Conservation (phyloP, 2,113 vertebrate genomes). For the Climacteris rufus region DNA sequence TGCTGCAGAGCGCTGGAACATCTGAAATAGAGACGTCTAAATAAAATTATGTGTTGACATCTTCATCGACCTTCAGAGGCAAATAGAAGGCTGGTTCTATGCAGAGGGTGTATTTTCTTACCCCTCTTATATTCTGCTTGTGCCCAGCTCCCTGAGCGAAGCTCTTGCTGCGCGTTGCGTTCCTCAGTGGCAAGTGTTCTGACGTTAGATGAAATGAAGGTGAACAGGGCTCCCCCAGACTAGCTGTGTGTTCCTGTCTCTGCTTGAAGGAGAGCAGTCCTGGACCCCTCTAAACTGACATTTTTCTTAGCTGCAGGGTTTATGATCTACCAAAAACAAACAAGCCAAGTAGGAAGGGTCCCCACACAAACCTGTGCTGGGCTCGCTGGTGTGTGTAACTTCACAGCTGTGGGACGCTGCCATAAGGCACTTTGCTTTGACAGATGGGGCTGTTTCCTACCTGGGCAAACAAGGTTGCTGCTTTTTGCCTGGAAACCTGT, state of each 20-base stretch:
- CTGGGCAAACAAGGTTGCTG: background rate
- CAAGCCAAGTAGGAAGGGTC: background rate
- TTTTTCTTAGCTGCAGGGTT: background rate
- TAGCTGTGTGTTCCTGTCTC: background rate
- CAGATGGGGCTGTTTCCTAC: background rate
- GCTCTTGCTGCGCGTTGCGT: background rate
- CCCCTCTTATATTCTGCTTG: background rate
- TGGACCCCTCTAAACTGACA: background rate
- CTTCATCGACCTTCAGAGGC: background rate
- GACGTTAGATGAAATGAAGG: fast-evolving
- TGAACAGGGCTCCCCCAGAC: background rate
- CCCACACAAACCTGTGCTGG: background rate
- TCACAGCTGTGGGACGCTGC: background rate
- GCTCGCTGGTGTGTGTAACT: background rate
- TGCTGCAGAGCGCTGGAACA: background rate
- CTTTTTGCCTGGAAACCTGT: background rate
- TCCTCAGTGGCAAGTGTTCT: background rate
- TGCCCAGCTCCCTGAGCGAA: background rate
- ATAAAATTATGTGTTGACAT: background rate
- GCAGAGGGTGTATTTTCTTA: background rate
- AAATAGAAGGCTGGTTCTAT: background rate
- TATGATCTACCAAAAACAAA: background rate
- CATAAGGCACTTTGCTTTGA: background rate
- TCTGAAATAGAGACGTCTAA: background rate
- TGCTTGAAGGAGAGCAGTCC: background rate